Evolutionary conservation across 1,140 invertebrate species (phyloP), one percentile per base, ranked within the genome.

Genomic region (Riptortus pedestris): DNA sequence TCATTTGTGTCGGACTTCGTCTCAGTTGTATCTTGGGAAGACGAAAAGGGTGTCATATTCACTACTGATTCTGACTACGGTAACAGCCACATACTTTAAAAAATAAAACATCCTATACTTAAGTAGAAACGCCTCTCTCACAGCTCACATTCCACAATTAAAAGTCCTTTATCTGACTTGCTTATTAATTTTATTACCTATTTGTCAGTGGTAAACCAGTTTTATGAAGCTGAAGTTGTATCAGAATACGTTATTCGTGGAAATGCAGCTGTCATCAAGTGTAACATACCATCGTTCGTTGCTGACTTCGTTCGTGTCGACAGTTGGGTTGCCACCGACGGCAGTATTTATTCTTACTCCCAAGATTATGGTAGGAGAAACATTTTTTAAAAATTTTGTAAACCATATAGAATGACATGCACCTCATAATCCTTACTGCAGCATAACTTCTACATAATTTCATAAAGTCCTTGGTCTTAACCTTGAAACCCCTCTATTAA

Each of bases 1-100:
- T 89, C 87, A 24, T 95, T 93, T 75, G 90, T 94, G 47, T 87
- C 87, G 26, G 91, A 95, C 76, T 95, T 93, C 75, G 86, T 96
- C 60, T 82, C 82, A 67, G 87, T 95, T 55, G 81, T 89, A 27
- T 84, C 85, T 51, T 96, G 93, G 93, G 88, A 86, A 70, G 83
- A 87, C 71, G 85, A 86, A 65, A 83, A 85, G 33, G 63, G 62
- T 5, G 63, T 28, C 18, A 16, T 57, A 20, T 62, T 47, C 28
- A 63, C 43, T 11, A 16, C 12, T 26, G 38, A 38, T 29, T 24
- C 38, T 16, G 26, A 28, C 3, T 47, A 62, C 27, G 60, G 60
- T 62, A 51, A 5, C 7, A 14, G 31, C 5, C 5, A 55, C 22
- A n/a, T n/a, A n/a, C n/a, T n/a, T n/a, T n/a, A n/a, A n/a, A n/a